phyloP scores from a whole-genome alignment of 2,113 vertebrate species.

The Callionymus lyra region DNA sequence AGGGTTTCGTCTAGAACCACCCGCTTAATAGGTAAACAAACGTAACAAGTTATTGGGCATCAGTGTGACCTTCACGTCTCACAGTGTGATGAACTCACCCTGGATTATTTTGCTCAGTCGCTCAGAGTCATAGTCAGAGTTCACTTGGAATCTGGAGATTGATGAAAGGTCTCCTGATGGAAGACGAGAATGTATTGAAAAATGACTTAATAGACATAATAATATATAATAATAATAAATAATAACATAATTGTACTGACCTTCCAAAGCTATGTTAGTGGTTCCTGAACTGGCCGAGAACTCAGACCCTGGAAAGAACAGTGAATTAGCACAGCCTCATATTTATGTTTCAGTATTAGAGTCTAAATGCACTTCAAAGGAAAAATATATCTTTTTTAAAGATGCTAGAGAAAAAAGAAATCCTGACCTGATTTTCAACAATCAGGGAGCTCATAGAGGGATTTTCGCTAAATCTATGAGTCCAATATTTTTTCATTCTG shows the following conservation, averaged over 20 bases:
- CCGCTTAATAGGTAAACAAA: constrained; percentile 38
- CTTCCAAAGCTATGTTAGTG: constrained; percentile 35
- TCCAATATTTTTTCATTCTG: no score
- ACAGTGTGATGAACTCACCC: constrained; percentile 34
- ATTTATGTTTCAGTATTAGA: no score
- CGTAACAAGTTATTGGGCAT: constrained; percentile 12
- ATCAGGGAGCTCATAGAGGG: no score
- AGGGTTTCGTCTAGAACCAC: constrained; percentile 21
- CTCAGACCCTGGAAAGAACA: constrained; percentile 42
- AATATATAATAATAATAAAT: background rate
- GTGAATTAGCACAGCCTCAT: background rate
- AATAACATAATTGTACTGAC: constrained; percentile 24
- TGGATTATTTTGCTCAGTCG: constrained; percentile 30
- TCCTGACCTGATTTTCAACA: no score
- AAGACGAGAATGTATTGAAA: constrained; percentile 2
- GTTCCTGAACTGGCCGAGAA: constrained; percentile 30
- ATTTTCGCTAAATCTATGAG: no score
- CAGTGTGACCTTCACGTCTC: background rate
- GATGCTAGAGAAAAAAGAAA: no score
- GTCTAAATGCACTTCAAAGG: no score
- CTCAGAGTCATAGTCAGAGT: constrained; percentile 9
- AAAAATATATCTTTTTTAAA: no score
- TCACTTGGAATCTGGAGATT: constrained; percentile 11
- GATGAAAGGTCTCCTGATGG: constrained; percentile 25
- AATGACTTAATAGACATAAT: no score